Evolutionary conservation across 2,888 invertebrate species (phyloP).

Genomic region (Asteroscopus sphinx): DNA sequence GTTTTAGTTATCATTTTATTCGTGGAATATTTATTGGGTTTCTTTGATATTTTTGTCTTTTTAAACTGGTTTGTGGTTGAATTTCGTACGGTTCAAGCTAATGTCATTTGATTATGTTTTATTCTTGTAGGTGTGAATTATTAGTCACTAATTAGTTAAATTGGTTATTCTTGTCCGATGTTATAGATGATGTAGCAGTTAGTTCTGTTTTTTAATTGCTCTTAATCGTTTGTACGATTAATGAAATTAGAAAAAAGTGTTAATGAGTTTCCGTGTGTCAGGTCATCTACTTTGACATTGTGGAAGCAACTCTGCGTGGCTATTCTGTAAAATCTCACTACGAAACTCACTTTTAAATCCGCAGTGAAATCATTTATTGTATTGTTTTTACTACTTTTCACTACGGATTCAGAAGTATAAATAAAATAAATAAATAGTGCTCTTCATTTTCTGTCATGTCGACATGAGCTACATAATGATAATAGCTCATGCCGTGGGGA

Average conservation of each 20-base stretch:
- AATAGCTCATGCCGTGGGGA: too few relatives aligned
- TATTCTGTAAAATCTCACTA: too few relatives aligned
- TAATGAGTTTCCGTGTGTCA: conserved; percentile 9
- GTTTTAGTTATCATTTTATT: conserved; percentile 51
- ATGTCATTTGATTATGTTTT: conserved; percentile 37
- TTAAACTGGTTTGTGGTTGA: conserved; percentile 36
- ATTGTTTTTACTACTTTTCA: too few relatives aligned
- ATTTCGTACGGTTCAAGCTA: conserved; percentile 28
- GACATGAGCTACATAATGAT: too few relatives aligned
- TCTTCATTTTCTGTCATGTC: too few relatives aligned
- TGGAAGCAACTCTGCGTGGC: too few relatives aligned
- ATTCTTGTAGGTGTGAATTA: conserved; percentile 44
- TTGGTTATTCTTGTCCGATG: conserved; percentile 28
- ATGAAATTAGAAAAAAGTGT: conserved; percentile 11
- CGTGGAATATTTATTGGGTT: conserved; percentile 30
- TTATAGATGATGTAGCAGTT: background rate
- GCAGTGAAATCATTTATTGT: too few relatives aligned
- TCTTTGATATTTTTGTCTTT: conserved; percentile 24
- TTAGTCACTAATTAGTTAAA: conserved; percentile 49
- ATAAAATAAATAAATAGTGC: too few relatives aligned
- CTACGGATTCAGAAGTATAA: too few relatives aligned
- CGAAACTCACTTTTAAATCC: too few relatives aligned
- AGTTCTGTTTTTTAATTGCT: conserved; percentile 18
- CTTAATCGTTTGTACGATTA: conserved; percentile 15
- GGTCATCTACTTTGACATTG: too few relatives aligned